Base-by-base conservation (phyloP, 2,888 invertebrate species). In the Stenotaenia linearis region DNA sequence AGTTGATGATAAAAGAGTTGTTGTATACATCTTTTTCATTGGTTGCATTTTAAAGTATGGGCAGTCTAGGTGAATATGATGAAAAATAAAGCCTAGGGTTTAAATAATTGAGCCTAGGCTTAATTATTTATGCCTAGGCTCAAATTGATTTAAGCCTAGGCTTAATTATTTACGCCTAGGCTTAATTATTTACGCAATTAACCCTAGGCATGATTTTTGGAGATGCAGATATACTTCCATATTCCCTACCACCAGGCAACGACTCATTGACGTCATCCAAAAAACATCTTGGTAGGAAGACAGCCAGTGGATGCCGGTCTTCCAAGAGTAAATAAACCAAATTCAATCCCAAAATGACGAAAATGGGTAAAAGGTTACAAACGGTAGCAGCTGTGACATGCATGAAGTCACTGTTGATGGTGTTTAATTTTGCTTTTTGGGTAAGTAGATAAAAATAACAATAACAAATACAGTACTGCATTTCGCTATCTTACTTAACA, bases 341-440 rank as follows among this genome's bases (percentile, higher is more conserved):
- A n/a, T 15, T 74, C 25, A 74, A 1, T 18, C 5, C 30, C 74
- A 45, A 45, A 45, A 45, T 45, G 45, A 15, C 30, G 45, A 82
- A 80, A 80, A 92, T 92, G 92, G 90, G 90, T n/a, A 91, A 91
- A 85, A 89, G 90, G 84, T 88, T 92, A 82, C 91, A 92, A 86
- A 91, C 91, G 82, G 90, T 91, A 82, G 92, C 93, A 61, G 90
- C 92, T 32, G 91, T 92, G 86, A 91, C 92, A 82, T 93, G 92
- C 86, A 90, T 93, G 87, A 94, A 93, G 85, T 91, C 91, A 0
- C 87, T 93, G 56, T 88, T 94, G 81, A 92, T 93, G 89, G 87
- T 92, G 79, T 94, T 93, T 88, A 94, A 94, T 87, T 89, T 93
- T 83, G 87, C 91, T 32, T 93, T 94, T 87, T 93, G 92, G 93